phyloP scores from a whole-genome alignment of 1,140 invertebrate genomes.

The Antheraea mylitta region DNA sequence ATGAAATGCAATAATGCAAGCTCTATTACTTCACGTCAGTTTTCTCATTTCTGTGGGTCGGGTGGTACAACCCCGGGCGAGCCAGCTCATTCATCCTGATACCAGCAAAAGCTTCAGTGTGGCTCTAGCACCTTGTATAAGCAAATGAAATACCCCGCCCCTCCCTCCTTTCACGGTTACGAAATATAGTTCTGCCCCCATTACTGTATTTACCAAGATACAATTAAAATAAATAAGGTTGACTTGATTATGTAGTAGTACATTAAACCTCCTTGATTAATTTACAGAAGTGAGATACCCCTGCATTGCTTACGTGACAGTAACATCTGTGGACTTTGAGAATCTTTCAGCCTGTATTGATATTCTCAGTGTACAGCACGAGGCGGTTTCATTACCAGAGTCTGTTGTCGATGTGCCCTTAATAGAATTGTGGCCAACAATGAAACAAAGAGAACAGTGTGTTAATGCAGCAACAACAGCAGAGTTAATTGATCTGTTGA shows the following conservation, averaged over 20 bases:
- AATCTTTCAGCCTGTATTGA: conserved; percentile 56
- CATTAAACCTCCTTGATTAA: background rate
- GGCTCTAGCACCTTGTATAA: too few species aligned
- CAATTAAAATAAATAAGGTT: background rate
- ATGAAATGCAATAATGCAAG: too few species aligned
- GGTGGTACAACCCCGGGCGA: too few species aligned
- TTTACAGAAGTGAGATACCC: conserved; percentile 66
- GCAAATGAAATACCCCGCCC: too few species aligned
- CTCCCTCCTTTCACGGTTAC: too few species aligned
- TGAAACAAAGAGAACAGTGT: conserved; percentile 54
- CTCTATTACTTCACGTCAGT: too few species aligned
- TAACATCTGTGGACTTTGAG: conserved; percentile 67
- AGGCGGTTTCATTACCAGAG: conserved; percentile 57
- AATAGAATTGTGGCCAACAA: conserved; percentile 65
- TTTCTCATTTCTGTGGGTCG: too few species aligned
- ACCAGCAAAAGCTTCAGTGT: too few species aligned
- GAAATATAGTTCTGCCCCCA: too few species aligned
- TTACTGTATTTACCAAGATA: background rate
- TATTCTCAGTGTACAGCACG: conserved; percentile 65
- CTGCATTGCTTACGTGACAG: conserved; percentile 58
- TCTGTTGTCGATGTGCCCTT: conserved; percentile 57
- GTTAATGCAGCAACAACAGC: conserved; percentile 63
- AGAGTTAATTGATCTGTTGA: conserved; percentile 66
- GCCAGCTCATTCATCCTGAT: too few species aligned
- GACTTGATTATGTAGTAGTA: background rate